Conservation (phyloP, 1,140 invertebrate species). For the Lepidurus apus region DNA sequence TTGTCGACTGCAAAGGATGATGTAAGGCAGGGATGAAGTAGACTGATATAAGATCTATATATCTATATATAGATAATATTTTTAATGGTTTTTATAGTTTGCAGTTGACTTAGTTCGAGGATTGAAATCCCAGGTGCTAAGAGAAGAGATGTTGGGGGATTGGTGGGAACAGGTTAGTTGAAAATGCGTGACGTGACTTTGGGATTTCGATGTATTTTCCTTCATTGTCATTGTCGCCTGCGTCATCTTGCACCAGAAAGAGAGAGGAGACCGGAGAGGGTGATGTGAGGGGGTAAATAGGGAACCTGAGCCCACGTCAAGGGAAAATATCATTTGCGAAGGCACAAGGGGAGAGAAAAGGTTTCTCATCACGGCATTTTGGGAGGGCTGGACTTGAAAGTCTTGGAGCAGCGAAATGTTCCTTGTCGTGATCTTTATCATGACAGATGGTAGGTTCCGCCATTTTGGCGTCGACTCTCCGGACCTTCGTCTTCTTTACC, state of each 20-base stretch:
- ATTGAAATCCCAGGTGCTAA: no score
- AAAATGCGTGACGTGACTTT: not conserved
- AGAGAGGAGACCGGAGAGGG: no score
- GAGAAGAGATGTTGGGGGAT: not conserved
- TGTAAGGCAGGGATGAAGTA: no score
- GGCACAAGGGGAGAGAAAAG: not conserved
- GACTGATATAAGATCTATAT: no score
- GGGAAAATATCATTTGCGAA: not conserved
- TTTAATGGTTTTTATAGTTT: no score
- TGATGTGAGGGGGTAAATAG: not conserved
- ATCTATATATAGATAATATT: no score
- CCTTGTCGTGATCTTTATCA: constrained; percentile 19
- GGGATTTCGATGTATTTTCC: constrained; percentile 1
- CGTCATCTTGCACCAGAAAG: not conserved
- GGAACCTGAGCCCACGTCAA: not conserved
- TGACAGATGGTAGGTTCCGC: constrained; percentile 15
- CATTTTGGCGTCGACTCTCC: not conserved
- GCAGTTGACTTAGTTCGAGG: no score
- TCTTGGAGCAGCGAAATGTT: constrained; percentile 2
- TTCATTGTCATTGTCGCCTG: constrained; percentile 11
- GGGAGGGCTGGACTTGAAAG: not conserved
- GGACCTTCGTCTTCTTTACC: not conserved
- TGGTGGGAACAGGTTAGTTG: not conserved
- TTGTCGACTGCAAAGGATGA: no score
- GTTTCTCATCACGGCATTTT: not conserved